phyloP scores from a whole-genome alignment of 1,140 invertebrate genomes.

The Temnothorax nylanderi region DNA sequence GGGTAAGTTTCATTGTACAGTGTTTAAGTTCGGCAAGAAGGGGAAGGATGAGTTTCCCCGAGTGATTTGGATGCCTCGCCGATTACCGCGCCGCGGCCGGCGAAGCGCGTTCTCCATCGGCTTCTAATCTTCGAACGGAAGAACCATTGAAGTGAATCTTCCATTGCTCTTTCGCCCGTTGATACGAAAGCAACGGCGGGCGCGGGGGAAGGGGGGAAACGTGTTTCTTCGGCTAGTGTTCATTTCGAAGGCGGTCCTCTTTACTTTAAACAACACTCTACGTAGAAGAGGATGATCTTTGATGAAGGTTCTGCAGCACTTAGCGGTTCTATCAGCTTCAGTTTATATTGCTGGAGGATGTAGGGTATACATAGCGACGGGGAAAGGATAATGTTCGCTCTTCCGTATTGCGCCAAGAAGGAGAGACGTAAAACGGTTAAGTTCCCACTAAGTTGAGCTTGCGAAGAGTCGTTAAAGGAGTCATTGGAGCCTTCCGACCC shows the following conservation, averaged over 20 bases:
- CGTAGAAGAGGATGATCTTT: not conserved
- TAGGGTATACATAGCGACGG: not conserved
- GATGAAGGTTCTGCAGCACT: slow-evolving; percentile 6
- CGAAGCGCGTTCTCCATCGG: not conserved
- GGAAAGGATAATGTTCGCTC: slow-evolving; percentile 13
- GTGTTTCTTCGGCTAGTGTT: not conserved
- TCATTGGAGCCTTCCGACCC: slow-evolving; percentile 23
- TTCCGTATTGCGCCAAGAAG: slow-evolving; percentile 27
- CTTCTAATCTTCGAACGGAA: not conserved
- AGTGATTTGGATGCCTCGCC: not conserved
- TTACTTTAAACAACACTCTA: slow-evolving; percentile 23
- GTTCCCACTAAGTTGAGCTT: slow-evolving; percentile 39
- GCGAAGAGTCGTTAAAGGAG: slow-evolving; percentile 46
- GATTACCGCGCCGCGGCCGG: not conserved
- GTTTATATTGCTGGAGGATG: slow-evolving; percentile 10
- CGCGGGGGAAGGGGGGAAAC: not conserved
- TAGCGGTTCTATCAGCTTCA: not conserved
- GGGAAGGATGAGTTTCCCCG: not conserved
- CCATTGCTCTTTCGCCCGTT: not conserved
- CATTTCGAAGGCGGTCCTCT: not conserved
- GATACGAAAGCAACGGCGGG: not conserved
- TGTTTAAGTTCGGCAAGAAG: slow-evolving; percentile 4
- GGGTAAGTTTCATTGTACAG: slow-evolving; percentile 76
- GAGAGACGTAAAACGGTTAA: slow-evolving; percentile 48
- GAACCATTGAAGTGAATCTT: slow-evolving; percentile 7